Evolutionary conservation across 2,797 vertebrate species (phyloP).

Genomic region (Leptoclinus maculatus): DNA sequence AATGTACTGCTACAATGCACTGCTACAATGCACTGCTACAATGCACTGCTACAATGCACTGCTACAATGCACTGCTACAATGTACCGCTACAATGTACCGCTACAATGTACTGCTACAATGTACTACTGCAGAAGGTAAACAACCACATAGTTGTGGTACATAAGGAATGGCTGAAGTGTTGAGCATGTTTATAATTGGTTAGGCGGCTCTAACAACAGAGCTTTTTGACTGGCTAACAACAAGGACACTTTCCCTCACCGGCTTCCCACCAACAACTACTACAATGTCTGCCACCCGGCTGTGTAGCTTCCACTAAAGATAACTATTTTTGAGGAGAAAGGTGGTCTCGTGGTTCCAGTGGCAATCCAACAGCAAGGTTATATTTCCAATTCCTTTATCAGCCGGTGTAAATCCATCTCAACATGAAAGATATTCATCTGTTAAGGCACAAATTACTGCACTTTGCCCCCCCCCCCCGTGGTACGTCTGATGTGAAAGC

Average conservation of each 20-base stretch:
- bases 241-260: background rate
- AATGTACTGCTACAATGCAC: too few species aligned
- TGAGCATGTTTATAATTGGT: too few species aligned
- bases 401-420: conserved; percentile 13
- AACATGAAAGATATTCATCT: background rate
- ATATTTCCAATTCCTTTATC: background rate
- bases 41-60: too few species aligned
- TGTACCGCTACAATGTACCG: too few species aligned
- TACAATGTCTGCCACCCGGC: too few species aligned
- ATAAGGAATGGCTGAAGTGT: too few species aligned
- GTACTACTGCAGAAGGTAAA: too few species aligned
- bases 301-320: background rate
- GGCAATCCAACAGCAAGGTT: background rate
- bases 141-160: too few species aligned
- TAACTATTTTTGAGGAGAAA: background rate
- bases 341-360: background rate
- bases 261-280: background rate
- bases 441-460: background rate
- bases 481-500: conserved; percentile 3
- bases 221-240: background rate
- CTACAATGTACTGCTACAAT: too few species aligned
- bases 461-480: background rate
- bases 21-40: too few species aligned
- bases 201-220: background rate
- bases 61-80: too few species aligned